Evolutionary conservation across 2,888 invertebrate genomes (phyloP).

Genomic region (Syritta pipiens): DNA sequence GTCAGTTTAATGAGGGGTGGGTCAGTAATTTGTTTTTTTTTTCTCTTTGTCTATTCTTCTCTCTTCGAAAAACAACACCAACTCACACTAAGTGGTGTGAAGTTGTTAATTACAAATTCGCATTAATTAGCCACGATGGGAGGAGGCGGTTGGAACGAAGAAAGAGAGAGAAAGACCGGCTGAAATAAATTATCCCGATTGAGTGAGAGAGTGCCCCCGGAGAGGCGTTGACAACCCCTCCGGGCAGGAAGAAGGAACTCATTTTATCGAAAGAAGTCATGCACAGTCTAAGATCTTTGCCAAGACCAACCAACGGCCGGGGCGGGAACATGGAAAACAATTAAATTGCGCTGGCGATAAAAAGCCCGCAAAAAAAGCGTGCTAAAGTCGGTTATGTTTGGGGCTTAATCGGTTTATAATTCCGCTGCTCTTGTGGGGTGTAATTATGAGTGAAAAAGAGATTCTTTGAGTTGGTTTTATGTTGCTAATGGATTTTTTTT

Average conservation of each 20-base stretch:
- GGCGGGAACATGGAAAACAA: constrained; percentile 20
- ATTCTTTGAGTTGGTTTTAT: constrained; percentile 1
- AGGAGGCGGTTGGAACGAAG: too few relatives aligned
- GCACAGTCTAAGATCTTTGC: constrained; percentile 22
- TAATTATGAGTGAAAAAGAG: constrained; percentile 11
- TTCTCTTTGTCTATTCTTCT: background rate
- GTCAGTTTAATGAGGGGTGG: constrained; percentile 53
- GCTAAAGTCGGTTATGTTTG: constrained; percentile 12
- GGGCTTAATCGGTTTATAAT: constrained; percentile 38
- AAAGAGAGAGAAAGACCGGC: constrained; percentile 35
- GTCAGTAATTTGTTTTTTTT: constrained; percentile 38
- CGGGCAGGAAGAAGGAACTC: background rate
- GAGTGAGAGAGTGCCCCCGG: constrained; percentile 2
- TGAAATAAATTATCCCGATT: constrained; percentile 59
- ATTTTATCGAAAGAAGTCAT: constrained; percentile 24
- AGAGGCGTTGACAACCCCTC: constrained; percentile 51
- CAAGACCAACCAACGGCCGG: background rate
- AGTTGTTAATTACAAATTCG: constrained; percentile 68
- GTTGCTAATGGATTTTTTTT: constrained; percentile 10
- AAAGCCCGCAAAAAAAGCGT: constrained; percentile 3
- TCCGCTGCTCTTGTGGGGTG: constrained; percentile 12
- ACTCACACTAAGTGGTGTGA: constrained; percentile 64
- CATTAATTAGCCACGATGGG: constrained; percentile 66
- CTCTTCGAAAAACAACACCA: constrained; percentile 9
- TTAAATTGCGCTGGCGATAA: constrained; percentile 18